A percentile compares a stretch with the other conserved stretches of the same genome.
Conservation (phyloP, 2,888 invertebrate genomes). For the Psococerastis gibbosa region DNA sequence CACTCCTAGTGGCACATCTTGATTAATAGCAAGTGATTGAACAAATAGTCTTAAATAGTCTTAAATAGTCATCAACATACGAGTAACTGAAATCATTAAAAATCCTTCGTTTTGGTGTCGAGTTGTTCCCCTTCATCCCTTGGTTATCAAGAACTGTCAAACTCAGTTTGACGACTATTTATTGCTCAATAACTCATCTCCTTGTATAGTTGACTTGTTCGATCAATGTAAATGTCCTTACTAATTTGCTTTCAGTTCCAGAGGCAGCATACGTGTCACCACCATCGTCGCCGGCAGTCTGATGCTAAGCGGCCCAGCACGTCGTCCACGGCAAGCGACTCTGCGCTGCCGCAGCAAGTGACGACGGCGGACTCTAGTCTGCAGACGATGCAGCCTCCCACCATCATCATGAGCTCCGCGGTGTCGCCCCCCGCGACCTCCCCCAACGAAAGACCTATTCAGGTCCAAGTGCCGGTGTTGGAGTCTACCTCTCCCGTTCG, state of each 20-base stretch:
- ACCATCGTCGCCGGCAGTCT: constrained; percentile 26
- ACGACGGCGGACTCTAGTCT: constrained; percentile 29
- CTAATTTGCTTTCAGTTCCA: constrained; percentile 26
- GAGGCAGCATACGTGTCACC: constrained; percentile 24
- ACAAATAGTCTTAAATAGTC: no score
- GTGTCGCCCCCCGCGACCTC: constrained; percentile 70
- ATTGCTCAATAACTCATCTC: no score
- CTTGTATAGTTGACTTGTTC: no score
- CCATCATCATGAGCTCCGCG: constrained; percentile 65
- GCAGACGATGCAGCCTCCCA: constrained; percentile 36
- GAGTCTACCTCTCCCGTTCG: background rate
- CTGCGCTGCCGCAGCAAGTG: constrained; percentile 33
- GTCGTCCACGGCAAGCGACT: constrained; percentile 53
- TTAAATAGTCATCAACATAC: no score
- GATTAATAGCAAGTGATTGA: no score
- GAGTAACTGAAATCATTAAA: no score
- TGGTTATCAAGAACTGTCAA: no score
- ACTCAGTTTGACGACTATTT: no score
- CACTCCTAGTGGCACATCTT: no score
- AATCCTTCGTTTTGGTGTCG: no score
- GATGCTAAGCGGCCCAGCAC: constrained; percentile 50
- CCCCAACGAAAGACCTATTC: constrained; percentile 34
- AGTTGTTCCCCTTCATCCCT: no score
- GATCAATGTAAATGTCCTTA: no score
- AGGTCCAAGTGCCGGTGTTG: background rate